Base-by-base conservation (phyloP, 1,140 invertebrate species). In the Maconellicoccus hirsutus region DNA sequence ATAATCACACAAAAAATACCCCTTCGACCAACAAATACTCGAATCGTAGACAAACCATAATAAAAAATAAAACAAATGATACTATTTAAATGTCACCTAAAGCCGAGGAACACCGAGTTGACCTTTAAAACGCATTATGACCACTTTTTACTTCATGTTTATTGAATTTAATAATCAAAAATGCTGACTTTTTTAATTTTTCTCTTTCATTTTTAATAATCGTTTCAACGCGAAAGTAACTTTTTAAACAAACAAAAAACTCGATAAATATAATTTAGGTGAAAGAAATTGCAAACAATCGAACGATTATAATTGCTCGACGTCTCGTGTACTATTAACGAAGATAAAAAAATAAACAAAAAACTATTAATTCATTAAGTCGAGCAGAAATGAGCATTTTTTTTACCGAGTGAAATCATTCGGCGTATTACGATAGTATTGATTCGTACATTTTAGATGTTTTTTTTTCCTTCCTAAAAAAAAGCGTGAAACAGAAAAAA, bases 311-410 rank as follows among this genome's bases (percentile, higher is more conserved):
- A 52, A 52, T 52, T 52, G 42, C 42, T 52, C 42, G 42, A 52
- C 42, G 42, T 52, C 42, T 52, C n/a, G 29, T 52, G 42, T 16
- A 52, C 42, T 52, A 52, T 52, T 52, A 52, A 52, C 42, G 42
- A 52, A 52, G 42, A 52, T 52, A 52, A 52, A 52, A 52, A 52
- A 52, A 52, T 52, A 52, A 52, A 52, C 42, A 52, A 52, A 52
- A 52, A 52, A 52, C 10, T 52, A 52, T 52, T 52, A 52, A 52
- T 52, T 52, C 42, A 52, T 52, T 52, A 52, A 52, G 42, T 52
- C 42, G 42, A 52, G 42, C 42, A 19, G 10, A 52, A 52, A 52
- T 19, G 42, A 52, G 16, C 42, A 19, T 52, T 8, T 8, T 52
- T 52, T 52, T 33, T 52, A 8, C 29, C 4, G 29, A 3, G 29